Conservation (phyloP, 2,888 invertebrate genomes). For the Lacanobia wlatinum region DNA sequence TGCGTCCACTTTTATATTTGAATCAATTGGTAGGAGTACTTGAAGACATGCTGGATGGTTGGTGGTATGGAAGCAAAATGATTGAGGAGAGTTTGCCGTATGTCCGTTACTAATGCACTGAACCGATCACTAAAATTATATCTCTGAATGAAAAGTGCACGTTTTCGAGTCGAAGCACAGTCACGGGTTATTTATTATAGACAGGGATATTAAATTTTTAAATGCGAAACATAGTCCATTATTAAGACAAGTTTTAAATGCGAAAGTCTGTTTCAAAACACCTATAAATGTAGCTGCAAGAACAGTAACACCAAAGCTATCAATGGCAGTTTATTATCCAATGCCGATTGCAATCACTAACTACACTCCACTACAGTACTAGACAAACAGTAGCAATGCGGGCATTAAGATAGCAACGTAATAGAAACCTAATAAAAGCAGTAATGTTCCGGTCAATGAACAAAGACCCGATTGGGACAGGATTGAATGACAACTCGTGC, state of each 20-base stretch:
- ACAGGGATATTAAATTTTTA: too few relatives aligned
- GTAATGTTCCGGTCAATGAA: constrained; percentile 31
- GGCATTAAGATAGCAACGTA: constrained; percentile 6
- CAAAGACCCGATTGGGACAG: constrained; percentile 23
- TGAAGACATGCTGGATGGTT: not conserved
- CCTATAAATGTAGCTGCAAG: not conserved
- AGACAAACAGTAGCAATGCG: constrained; percentile 7
- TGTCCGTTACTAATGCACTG: not conserved
- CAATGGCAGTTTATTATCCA: not conserved
- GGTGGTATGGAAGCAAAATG: too few relatives aligned
- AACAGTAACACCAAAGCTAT: not conserved
- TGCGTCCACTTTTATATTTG: constrained; percentile 48
- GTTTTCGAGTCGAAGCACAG: too few relatives aligned
- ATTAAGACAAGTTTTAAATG: not conserved
- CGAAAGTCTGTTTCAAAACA: not conserved
- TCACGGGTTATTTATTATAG: too few relatives aligned
- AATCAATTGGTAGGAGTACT: constrained; percentile 38
- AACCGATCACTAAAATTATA: not conserved
- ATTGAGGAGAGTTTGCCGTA: too few relatives aligned
- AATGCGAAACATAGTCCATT: not conserved
- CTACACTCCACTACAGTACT: not conserved
- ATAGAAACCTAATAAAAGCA: constrained; percentile 36
- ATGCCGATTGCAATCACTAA: not conserved
- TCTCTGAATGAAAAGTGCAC: not conserved
- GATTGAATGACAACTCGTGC: constrained; percentile 22